Evolutionary conservation across 2,113 vertebrate species (phyloP), one percentile per base, ranked within the genome.

Genomic region (Datnioides undecimradiatus): DNA sequence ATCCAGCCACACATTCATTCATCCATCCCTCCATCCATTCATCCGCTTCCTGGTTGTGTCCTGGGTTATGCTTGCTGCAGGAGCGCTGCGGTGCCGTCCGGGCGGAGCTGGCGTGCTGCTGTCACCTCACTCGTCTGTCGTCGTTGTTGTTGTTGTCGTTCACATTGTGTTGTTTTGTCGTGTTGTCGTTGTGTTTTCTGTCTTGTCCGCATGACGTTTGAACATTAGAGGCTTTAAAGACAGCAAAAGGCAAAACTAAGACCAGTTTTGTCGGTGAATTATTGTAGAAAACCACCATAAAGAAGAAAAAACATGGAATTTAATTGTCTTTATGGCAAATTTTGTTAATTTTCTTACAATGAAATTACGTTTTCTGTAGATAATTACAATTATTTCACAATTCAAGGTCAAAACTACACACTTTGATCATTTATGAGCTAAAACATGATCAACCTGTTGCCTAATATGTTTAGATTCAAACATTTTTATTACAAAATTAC

Each of bases 11-110:
- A 8, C 62, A 52, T 45, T 13, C 38, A 10, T 34, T 17, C 54
- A 59, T 58, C 16, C 63, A 73, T 65, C 21, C 40, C 21, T 72
- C 25, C 82, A 87, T 80, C 46, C 17, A 31, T 72, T 51, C 90
- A 90, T 82, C 84, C 11, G 90, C 89, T 92, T 89, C 89, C 88
- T 87, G 91, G 82, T 89, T 86, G 82, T 78, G 76, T 84, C 45
- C 68, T 8, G 70, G 84, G 82, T 85, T 55, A 8, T n/a, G 90
- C 81, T 85, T 85, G 76, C 66, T 70, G 83, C 85, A 3, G n/a
- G 74, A 51, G 73, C 62, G 81, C 83, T 49, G 60, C 1, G 80
- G 70, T 77, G 64, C 48, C 38, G 8, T 77, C 81, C 29, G 14
- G 64, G 71, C 66, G n/a, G 82, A 73, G 83, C 54, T n/a, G 67